Evolutionary conservation across 2,797 vertebrate genomes (phyloP).

Genomic region (Myotis vivesi): DNA sequence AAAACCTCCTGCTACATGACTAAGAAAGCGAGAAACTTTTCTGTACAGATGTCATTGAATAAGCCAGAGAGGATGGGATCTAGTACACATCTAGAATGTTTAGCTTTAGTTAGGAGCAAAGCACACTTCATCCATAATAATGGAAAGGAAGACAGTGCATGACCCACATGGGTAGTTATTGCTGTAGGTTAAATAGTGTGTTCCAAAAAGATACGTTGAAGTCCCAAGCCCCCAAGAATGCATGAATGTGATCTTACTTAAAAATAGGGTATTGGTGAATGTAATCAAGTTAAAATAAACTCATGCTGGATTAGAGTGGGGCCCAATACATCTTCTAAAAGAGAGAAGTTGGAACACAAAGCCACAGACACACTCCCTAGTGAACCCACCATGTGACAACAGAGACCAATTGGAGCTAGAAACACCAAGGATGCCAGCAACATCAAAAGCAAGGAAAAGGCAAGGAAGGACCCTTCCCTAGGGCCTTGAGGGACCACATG

Average conservation of each 20-base stretch:
- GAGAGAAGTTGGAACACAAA: neutral
- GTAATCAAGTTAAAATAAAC: neutral
- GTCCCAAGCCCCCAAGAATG: neutral
- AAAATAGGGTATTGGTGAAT: neutral
- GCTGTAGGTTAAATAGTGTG: neutral
- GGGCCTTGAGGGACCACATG: too few relatives aligned
- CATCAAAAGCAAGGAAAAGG: neutral
- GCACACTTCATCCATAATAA: neutral
- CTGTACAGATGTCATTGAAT: neutral
- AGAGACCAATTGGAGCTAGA: neutral
- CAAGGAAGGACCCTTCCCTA: neutral
- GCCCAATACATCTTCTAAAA: neutral
- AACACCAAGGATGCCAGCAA: neutral
- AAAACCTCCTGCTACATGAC: neutral
- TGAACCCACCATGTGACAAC: neutral
- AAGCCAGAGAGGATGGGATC: neutral
- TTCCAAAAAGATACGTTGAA: neutral
- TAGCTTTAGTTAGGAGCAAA: neutral
- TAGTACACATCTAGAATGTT: neutral
- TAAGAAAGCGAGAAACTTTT: neutral
- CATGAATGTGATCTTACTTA: neutral
- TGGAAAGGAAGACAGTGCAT: neutral
- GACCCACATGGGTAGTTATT: neutral
- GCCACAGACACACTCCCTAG: neutral
- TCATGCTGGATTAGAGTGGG: neutral